Evolutionary conservation across 2,888 invertebrate genomes (phyloP).

Genomic region (Abscondita cerata): DNA sequence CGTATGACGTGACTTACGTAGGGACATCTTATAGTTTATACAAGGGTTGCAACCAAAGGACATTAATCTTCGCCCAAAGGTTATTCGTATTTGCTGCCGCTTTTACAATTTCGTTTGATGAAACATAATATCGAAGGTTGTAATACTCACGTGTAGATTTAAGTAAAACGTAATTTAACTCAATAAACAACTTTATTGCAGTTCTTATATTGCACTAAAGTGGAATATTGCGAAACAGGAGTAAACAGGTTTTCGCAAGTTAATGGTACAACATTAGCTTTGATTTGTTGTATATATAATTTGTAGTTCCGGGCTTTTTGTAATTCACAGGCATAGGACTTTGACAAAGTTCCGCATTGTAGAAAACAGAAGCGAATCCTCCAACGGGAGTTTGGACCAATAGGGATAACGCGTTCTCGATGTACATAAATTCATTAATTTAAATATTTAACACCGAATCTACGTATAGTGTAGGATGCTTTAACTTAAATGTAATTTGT

Average conservation of each 20-base stretch:
- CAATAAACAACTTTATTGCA: not conserved
- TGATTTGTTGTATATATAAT: slow-evolving; percentile 41
- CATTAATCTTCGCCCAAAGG: slow-evolving; percentile 12
- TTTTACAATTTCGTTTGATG: slow-evolving; percentile 8
- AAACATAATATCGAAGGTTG: slow-evolving; percentile 1
- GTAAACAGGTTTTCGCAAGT: slow-evolving; percentile 30
- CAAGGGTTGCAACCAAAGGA: slow-evolving; percentile 9
- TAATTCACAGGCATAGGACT: slow-evolving; percentile 36
- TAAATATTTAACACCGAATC: slow-evolving; percentile 24
- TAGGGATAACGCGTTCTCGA: slow-evolving; percentile 17
- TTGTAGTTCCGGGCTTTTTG: slow-evolving; percentile 36
- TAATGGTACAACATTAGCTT: slow-evolving; percentile 33
- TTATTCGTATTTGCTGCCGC: slow-evolving; percentile 7
- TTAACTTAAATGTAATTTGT: slow-evolving; percentile 15
- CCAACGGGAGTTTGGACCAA: slow-evolving; percentile 25
- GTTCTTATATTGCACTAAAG: not conserved
- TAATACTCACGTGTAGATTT: not conserved
- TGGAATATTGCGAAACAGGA: slow-evolving; percentile 6
- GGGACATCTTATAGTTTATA: slow-evolving; percentile 10
- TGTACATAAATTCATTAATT: slow-evolving; percentile 31
- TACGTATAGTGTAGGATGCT: slow-evolving; percentile 13
- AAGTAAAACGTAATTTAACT: not conserved
- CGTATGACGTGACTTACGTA: slow-evolving; percentile 9
- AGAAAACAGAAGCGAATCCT: slow-evolving; percentile 26
- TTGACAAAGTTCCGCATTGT: slow-evolving; percentile 37